Evolutionary conservation across 2,888 invertebrate genomes (phyloP).

Genomic region (Ophion ventricosus): DNA sequence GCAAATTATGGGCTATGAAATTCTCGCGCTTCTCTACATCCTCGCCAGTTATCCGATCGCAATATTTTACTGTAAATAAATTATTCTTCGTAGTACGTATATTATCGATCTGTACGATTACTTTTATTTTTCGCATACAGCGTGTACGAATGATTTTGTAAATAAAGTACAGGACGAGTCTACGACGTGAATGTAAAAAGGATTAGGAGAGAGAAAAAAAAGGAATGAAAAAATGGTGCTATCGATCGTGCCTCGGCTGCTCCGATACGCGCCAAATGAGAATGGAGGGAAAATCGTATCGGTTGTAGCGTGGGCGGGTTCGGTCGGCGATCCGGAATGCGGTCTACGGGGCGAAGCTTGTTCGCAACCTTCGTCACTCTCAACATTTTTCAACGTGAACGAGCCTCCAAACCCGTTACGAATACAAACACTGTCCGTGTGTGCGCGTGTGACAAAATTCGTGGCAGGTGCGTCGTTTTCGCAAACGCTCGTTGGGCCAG

Average conservation of each 20-base stretch:
- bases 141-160: slow-evolving; percentile 68
- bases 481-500: background rate
- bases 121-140: slow-evolving; percentile 58
- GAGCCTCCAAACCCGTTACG: background rate
- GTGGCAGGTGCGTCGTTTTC: background rate
- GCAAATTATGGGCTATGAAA: background rate
- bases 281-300: background rate
- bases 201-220: slow-evolving; percentile 13
- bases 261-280: slow-evolving; percentile 43
- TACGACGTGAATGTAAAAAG: slow-evolving; percentile 29
- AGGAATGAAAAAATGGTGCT: background rate
- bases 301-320: background rate
- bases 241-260: slow-evolving; percentile 35
- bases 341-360: too few relatives aligned
- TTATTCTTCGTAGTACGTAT: slow-evolving; percentile 67
- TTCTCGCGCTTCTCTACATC: background rate
- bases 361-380: slow-evolving; percentile 25
- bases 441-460: background rate
- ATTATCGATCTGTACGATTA: slow-evolving; percentile 60
- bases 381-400: background rate
- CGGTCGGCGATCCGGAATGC: slow-evolving; percentile 49
- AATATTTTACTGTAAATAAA: slow-evolving; percentile 71
- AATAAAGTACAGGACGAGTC: slow-evolving; percentile 67
- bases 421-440: background rate
- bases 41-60: slow-evolving; percentile 20